Conservation (phyloP, 2,888 invertebrate genomes). For the Philhelius pedissequus region DNA sequence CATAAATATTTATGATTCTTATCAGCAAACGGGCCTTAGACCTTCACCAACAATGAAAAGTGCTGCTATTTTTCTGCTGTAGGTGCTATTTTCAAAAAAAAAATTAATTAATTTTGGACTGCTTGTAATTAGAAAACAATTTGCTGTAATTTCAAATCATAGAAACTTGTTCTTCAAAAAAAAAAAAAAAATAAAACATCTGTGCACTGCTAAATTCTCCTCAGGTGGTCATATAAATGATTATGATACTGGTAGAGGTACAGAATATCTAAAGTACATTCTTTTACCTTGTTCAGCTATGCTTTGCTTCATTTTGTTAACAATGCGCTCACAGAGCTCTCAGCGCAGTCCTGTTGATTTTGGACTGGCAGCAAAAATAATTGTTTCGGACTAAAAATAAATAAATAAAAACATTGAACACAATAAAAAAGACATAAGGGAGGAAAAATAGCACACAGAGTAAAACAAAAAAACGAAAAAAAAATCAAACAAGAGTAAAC, state of each 20-base stretch:
- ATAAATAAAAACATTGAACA: slow-evolving; percentile 3
- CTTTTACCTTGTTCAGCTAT: background rate
- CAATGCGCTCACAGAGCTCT: slow-evolving; percentile 19
- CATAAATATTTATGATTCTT: too few species aligned
- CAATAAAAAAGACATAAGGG: background rate
- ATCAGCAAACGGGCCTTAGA: too few species aligned
- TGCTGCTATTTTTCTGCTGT: too few species aligned
- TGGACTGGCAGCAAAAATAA: slow-evolving; percentile 53
- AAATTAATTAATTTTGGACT: background rate
- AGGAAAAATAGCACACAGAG: background rate
- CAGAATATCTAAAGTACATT: background rate
- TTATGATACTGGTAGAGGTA: background rate
- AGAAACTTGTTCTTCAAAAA: background rate
- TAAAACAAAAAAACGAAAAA: background rate
- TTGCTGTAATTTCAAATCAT: slow-evolving; percentile 8
- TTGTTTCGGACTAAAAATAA: slow-evolving; percentile 44
- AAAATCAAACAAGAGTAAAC: slow-evolving; percentile 17
- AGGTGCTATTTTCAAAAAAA: too few species aligned
- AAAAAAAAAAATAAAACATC: too few species aligned
- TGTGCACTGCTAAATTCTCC: slow-evolving; percentile 18
- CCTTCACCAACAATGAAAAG: too few species aligned
- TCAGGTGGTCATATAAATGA: slow-evolving; percentile 21
- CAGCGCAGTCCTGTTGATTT: slow-evolving; percentile 50
- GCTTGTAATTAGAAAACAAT: background rate
- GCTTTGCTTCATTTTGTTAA: slow-evolving; percentile 3